Percentiles rank a stretch among this genome's conserved stretches.
These are phyloP conservation scores for Eurytoma californica DNA, from an alignment of 2,888 invertebrate genomes.

Conservation along the genomic window DNA sequence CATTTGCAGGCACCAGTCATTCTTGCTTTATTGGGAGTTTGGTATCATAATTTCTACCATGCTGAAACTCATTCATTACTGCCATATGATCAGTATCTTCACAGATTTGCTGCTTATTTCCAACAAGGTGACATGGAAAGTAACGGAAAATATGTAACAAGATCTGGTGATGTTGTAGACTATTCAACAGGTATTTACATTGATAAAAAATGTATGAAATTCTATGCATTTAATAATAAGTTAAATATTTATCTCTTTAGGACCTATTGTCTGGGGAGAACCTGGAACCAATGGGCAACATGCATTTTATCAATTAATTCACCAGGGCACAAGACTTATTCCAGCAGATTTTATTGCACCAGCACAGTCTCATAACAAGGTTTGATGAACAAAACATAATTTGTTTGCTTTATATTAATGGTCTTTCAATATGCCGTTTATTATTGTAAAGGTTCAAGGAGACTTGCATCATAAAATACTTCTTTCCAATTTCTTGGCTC, in stretches of 20 bases:
- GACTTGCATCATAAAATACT: slow-evolving; percentile 95
- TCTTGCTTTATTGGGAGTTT: slow-evolving; percentile 91
- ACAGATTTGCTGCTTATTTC: slow-evolving; percentile 99
- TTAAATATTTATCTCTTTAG: slow-evolving; percentile 54
- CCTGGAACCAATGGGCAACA: slow-evolving; percentile 99
- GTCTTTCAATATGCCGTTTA: no score
- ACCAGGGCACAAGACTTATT: slow-evolving; percentile 93
- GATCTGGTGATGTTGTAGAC: slow-evolving; percentile 79
- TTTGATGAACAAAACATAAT: slow-evolving; percentile 50
- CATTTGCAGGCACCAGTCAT: slow-evolving; percentile 89
- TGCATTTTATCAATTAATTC: slow-evolving; percentile 99
- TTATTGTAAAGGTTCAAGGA: slow-evolving; percentile 75
- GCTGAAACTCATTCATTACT: slow-evolving; percentile 96
- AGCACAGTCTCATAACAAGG: slow-evolving; percentile 89
- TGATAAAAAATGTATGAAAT: slow-evolving; percentile 1
- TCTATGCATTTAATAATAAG: slow-evolving; percentile 10
- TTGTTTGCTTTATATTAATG: slow-evolving; percentile 10
- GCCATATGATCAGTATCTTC: slow-evolving; percentile 99
- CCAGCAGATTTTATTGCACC: slow-evolving; percentile 98
- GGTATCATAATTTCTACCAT: slow-evolving; percentile 97
- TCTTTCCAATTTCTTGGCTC: slow-evolving; percentile 97
- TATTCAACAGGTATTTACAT: slow-evolving; percentile 75
- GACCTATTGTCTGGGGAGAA: slow-evolving; percentile 88
- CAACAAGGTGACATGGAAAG: slow-evolving; percentile 99
- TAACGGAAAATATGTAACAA: slow-evolving; percentile 95